Base-by-base conservation (phyloP, 2,113 vertebrate species). In the Hydrolagus affinis region DNA sequence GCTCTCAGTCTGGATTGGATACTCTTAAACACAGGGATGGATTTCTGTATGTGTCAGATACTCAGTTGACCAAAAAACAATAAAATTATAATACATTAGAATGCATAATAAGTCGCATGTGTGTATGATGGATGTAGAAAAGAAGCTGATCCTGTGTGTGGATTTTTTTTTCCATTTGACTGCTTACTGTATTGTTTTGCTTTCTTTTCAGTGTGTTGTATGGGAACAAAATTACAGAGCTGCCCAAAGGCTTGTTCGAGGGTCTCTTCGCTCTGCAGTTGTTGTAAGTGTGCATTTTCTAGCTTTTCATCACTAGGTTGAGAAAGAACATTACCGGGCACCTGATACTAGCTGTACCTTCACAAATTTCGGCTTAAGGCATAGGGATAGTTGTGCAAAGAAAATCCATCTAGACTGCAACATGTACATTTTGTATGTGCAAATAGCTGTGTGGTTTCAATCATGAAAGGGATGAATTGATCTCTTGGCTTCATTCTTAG, bases 181-280 rank as follows among this genome's bases (percentile, higher is more conserved):
- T 8, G 66, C 78, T 83, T 32, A 85, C 28, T 17, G 12, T 73
- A 8, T 14, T 64, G 28, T 73, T 73, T 88, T 86, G 85, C 88
- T 87, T 80, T 89, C 17, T 85, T 56, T 73, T 10, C 62, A 99
- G 98, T 72, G 97, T 99, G 57, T 93, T 99, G 17, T 99, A 99
- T 87, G 98, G 98, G 87, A 99, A 99, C 91, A 99, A 99, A 94
- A 98, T 99, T 88, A 98, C 96, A 3, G 98, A 99, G 91, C 96
- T 99, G 88, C 95, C 97, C 70, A 99, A 99, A 92, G 95, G 95
- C 62, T 91, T 99, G 0, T 97, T 99, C 87, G 97, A 99, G 90
- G 98, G 98, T 88, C 92, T 99, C 0, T 97, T 99, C 91, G 96
- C 97, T 87, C 91, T 99, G 85, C 98, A 99, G 88, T 90, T 99